phyloP scores from a whole-genome alignment of 2,888 invertebrate genomes.

The Nomada flava region DNA sequence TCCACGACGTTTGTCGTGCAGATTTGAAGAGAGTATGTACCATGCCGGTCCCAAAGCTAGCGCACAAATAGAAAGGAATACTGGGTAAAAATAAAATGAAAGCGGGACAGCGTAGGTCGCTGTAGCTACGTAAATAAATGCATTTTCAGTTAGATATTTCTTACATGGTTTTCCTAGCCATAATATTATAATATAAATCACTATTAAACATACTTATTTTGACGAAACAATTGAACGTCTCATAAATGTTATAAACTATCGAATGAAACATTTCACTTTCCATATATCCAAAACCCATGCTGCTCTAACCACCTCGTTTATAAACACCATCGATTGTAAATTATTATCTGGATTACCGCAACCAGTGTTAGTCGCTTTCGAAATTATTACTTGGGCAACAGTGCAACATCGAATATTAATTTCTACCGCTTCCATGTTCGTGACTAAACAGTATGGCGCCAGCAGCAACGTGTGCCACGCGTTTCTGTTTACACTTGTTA shows the following conservation, averaged over 20 bases:
- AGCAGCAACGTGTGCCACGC: neutral
- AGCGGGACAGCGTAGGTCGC: constrained; percentile 53
- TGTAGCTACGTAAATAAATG: constrained; percentile 55
- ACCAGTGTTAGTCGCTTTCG: too few species aligned
- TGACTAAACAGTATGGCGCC: neutral
- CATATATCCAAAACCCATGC: too few species aligned
- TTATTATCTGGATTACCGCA: too few species aligned
- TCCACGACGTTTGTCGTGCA: constrained; percentile 28
- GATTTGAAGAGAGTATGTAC: constrained; percentile 29
- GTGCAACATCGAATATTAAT: too few species aligned
- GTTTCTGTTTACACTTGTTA: constrained; percentile 36
- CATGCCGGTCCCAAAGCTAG: constrained; percentile 41
- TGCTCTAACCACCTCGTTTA: too few species aligned
- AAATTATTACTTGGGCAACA: too few species aligned
- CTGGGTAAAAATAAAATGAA: constrained; percentile 62
- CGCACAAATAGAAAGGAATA: constrained; percentile 61
- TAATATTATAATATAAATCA: neutral
- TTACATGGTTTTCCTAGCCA: neutral
- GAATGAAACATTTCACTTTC: too few species aligned
- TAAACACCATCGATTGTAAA: too few species aligned
- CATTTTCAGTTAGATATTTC: constrained; percentile 44
- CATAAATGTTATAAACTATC: too few species aligned
- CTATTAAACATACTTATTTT: too few species aligned
- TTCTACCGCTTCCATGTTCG: too few species aligned
- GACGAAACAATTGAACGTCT: too few species aligned